Evolutionary conservation across 2,113 vertebrate genomes (phyloP).

Genomic region (Ochotona curzoniae): DNA sequence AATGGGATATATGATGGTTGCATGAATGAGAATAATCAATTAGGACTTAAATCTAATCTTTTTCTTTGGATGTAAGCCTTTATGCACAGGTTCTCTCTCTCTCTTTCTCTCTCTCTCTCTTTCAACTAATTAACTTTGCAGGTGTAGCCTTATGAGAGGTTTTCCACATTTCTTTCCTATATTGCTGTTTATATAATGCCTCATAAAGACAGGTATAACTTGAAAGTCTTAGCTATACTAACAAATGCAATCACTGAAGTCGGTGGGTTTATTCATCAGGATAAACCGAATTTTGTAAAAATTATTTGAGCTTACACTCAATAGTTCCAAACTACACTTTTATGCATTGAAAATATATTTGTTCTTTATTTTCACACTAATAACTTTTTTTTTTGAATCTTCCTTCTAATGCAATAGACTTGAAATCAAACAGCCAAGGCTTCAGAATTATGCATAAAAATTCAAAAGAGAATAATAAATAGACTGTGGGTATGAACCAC

Average conservation of each 20-base stretch:
- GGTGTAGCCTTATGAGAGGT: not conserved
- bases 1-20: not conserved
- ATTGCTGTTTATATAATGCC: not conserved
- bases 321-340: not conserved
- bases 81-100: not conserved
- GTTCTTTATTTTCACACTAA: not conserved
- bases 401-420: not conserved
- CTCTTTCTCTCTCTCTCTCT: not conserved
- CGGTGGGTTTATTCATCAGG: not conserved
- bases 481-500: not conserved
- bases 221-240: not conserved
- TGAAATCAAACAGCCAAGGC: not conserved
- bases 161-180: not conserved
- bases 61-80: too few relatives aligned
- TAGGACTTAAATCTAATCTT: not conserved
- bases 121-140: not conserved
- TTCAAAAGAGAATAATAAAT: conserved; percentile 4
- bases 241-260: not conserved
- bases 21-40: not conserved
- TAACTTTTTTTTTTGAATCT: not conserved
- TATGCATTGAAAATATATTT: conserved; percentile 26
- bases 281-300: not conserved
- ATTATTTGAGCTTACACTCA: not conserved
- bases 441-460: not conserved
- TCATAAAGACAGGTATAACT: not conserved